Percentiles rank a stretch among this genome's conserved stretches.
Conservation (phyloP, 2,888 invertebrate species). For the Stenolophus ochropezus region DNA sequence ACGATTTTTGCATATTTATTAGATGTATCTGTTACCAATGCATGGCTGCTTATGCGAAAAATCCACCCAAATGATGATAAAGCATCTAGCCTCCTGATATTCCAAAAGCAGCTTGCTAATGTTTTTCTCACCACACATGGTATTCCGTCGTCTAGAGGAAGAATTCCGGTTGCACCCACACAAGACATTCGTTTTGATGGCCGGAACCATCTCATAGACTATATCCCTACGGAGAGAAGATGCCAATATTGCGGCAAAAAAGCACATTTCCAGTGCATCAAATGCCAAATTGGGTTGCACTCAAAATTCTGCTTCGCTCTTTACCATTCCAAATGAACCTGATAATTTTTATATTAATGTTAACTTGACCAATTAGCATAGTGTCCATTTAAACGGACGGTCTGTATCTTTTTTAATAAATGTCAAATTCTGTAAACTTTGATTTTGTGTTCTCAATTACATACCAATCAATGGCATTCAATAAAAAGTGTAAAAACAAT, state of each 20-base stretch:
- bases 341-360: conserved; percentile 6
- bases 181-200: conserved; percentile 2
- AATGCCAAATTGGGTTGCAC: background rate
- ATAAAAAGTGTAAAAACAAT: background rate
- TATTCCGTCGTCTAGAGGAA: background rate
- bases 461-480: conserved; percentile 6
- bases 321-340: conserved; percentile 6
- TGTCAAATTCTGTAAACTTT: background rate
- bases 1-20: conserved; percentile 54
- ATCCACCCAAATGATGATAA: background rate
- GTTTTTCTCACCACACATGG: background rate
- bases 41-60: conserved; percentile 43
- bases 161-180: conserved; percentile 1
- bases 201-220: conserved; percentile 3
- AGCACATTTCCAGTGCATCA: background rate
- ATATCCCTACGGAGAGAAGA: conserved; percentile 1
- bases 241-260: background rate
- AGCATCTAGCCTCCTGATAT: background rate
- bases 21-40: conserved; percentile 47
- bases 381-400: conserved; percentile 2
- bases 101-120: conserved; percentile 7
- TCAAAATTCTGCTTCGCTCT: background rate
- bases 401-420: background rate
- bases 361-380: background rate
- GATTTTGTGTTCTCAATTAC: background rate